Percentiles rank a stretch among this genome's conserved stretches.
phyloP scores from a whole-genome alignment of 2,113 vertebrate genomes.

The Mastomys coucha region DNA sequence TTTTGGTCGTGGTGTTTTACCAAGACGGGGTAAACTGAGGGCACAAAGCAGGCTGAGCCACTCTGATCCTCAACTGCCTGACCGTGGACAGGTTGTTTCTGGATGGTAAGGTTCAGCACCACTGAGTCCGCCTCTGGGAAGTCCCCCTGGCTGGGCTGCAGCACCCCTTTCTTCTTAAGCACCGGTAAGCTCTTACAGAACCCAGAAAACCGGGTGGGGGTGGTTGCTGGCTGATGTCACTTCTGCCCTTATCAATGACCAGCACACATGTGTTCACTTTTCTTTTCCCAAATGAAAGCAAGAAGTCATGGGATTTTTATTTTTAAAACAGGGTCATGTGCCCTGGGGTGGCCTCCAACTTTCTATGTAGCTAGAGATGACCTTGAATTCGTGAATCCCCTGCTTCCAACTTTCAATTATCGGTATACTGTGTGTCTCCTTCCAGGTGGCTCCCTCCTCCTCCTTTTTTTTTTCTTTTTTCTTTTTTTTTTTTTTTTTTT shows the following conservation, averaged over 20 bases:
- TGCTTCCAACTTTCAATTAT: neutral
- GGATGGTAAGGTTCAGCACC: neutral
- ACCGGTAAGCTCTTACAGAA: neutral
- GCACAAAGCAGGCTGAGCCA: neutral
- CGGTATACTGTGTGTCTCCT: neutral
- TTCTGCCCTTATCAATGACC: slow-evolving; percentile 1
- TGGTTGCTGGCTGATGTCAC: neutral
- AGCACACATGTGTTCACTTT: neutral
- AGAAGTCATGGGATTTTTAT: neutral
- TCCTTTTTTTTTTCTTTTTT: too few species aligned
- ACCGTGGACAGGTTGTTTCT: neutral
- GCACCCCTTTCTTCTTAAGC: neutral
- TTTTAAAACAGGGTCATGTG: neutral
- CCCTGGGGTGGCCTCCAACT: neutral
- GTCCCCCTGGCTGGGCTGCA: neutral
- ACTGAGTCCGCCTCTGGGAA: neutral
- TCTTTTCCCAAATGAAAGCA: slow-evolving; percentile 10
- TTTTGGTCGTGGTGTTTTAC: neutral
- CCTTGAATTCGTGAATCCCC: neutral
- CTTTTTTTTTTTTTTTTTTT: too few species aligned
- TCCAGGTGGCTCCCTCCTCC: neutral
- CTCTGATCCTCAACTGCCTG: neutral
- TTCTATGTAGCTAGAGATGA: neutral
- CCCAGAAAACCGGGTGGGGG: neutral
- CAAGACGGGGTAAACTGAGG: neutral